phyloP scores from a whole-genome alignment of 2,113 vertebrate species.

The Pipa parva region DNA sequence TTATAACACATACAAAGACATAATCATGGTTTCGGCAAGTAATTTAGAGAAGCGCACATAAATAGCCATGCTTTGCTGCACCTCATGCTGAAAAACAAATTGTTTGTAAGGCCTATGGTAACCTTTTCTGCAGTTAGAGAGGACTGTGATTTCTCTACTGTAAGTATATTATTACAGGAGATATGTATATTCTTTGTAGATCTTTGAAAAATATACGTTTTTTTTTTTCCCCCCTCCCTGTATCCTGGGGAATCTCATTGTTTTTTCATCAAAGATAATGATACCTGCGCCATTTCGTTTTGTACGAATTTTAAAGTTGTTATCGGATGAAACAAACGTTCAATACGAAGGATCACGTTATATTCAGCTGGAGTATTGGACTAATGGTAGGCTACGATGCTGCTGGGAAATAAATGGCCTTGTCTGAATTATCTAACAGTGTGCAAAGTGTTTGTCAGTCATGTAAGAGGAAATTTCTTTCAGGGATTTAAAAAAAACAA shows the following conservation, averaged over 20 bases:
- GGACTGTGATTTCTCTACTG: not conserved
- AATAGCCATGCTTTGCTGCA: conserved; percentile 2
- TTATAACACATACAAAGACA: not conserved
- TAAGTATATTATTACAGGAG: not conserved
- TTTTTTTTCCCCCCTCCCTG: no score
- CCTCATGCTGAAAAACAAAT: conserved; percentile 7
- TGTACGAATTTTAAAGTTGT: not conserved
- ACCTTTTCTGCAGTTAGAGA: not conserved
- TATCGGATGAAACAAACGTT: not conserved
- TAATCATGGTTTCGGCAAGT: not conserved
- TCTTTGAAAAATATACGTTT: not conserved
- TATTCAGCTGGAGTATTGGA: no score
- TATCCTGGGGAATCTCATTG: not conserved
- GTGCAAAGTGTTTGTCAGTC: no score
- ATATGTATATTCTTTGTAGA: not conserved
- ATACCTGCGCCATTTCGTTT: conserved; percentile 1
- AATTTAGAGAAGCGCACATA: not conserved
- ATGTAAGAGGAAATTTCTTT: no score
- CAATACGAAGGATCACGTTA: no score
- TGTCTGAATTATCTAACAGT: no score
- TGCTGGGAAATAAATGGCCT: no score
- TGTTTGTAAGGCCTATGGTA: not conserved
- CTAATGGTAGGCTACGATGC: no score
- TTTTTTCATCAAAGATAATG: not conserved
- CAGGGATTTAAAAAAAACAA: no score